Evolutionary conservation across 2,888 invertebrate genomes (phyloP), one percentile per base, ranked within the genome.

Genomic region (Dicyrtomina minuta): DNA sequence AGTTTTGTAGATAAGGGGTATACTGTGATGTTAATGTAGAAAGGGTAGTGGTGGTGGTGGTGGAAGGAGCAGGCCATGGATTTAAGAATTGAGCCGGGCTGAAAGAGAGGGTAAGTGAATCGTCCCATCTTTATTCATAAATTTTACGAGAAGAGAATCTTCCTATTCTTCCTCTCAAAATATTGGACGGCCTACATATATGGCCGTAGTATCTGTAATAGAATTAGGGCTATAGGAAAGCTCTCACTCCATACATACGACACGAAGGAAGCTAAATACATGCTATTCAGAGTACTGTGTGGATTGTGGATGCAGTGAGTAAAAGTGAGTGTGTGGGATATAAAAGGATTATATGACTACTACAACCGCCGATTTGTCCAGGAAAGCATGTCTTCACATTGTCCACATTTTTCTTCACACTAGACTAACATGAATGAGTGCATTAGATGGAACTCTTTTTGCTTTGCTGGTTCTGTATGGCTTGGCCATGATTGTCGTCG

Each of bases 301-400:
- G 33, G 8, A 33, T 33, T 33, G 33, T 33, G 8, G 5, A 33
- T 17, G 70, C 59, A 26, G 43, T 58, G 51, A 64, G 66, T 62
- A 49, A 65, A 39, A 66, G 33, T 43, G 53, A 26, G 66, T 66
- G 70, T 66, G 55, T 65, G 55, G 67, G 64, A 68, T 61, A 68
- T 71, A 71, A 71, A 71, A 71, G 71, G 71, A 71, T 71, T 71
- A 71, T 71, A 68, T 68, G 65, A 53, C 71, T 71, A 53, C 71
- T 71, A 68, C 62, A 68, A 53, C 60, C 65, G 65, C 64, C 71
- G 68, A 65, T 68, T 71, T 71, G 71, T 68, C 71, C 33, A 33
- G 51, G 46, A 60, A 55, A 62, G 53, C 33, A 71, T 68, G 68
- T 71, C 68, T 65, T 65, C 68, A 68, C 64, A 64, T 70, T 67